Percentiles rank a stretch among this genome's conserved stretches.
phyloP scores from a whole-genome alignment of 2,888 invertebrate species.

The Andrena hattorfiana region DNA sequence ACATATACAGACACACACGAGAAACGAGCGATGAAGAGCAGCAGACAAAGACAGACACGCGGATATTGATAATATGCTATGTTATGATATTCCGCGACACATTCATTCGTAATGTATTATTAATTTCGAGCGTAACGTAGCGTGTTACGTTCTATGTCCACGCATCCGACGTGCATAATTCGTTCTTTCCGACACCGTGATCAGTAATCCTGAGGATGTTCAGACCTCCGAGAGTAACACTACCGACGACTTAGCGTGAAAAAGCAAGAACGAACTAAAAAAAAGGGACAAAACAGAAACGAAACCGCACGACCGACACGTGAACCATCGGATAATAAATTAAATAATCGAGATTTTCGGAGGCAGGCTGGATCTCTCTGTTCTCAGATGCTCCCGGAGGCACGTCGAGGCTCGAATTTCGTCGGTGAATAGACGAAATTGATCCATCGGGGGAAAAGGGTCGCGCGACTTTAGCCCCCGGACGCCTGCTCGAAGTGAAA shows the following conservation, averaged over 20 bases:
- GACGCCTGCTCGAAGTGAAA: no score
- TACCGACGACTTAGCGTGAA: conserved; percentile 19
- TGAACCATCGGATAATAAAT: conserved; percentile 20
- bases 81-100: conserved; percentile 40
- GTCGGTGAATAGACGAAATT: background rate
- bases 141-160: conserved; percentile 13
- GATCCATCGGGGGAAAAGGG: no score
- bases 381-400: background rate
- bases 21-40: background rate
- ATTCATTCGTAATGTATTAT: conserved; percentile 53
- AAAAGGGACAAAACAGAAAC: background rate
- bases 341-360: conserved; percentile 37
- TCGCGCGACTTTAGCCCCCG: background rate
- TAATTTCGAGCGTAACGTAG: conserved; percentile 36
- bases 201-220: conserved; percentile 64
- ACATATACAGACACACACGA: background rate
- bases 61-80: conserved; percentile 44
- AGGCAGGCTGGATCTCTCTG: conserved; percentile 10
- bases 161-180: conserved; percentile 22
- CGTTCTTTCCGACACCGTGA: conserved; percentile 57
- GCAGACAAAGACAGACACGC: background rate
- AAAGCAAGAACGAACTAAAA: conserved; percentile 2
- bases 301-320: conserved; percentile 23
- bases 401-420: background rate
- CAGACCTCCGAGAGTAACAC: conserved; percentile 38